Conservation (phyloP, 1,140 invertebrate species). For the Vanessa tameamea region DNA sequence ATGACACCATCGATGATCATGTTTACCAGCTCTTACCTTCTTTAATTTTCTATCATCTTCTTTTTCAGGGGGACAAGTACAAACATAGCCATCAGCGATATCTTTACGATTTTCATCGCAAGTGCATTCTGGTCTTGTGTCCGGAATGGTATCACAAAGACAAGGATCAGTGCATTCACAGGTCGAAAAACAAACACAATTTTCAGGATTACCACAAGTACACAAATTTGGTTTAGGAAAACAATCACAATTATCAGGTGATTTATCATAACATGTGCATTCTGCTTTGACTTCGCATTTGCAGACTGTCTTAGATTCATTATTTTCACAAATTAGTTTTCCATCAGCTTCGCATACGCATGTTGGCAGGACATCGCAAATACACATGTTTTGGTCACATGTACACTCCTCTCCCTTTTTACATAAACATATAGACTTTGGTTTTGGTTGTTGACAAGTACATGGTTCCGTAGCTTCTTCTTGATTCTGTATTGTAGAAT, state of each 20-base stretch:
- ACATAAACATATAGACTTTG: slow-evolving; percentile 52
- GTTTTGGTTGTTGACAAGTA: slow-evolving; percentile 55
- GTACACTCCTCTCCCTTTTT: slow-evolving; percentile 55
- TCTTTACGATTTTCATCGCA: slow-evolving; percentile 49
- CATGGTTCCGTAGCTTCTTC: slow-evolving; percentile 42
- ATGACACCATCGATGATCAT: slow-evolving; percentile 70
- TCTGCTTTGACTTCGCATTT: slow-evolving; percentile 44
- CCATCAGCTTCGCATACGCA: slow-evolving; percentile 53
- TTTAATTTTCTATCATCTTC: slow-evolving; percentile 51
- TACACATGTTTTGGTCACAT: slow-evolving; percentile 52
- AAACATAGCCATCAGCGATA: slow-evolving; percentile 40
- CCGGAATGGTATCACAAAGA: slow-evolving; percentile 54
- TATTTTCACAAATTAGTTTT: slow-evolving; percentile 43
- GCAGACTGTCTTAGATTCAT: slow-evolving; percentile 56
- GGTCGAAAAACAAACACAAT: slow-evolving; percentile 60
- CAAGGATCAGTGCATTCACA: slow-evolving; percentile 63
- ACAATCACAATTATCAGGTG: slow-evolving; percentile 51
- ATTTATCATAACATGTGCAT: slow-evolving; percentile 54
- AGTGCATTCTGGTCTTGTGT: slow-evolving; percentile 50
- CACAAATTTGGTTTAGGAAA: slow-evolving; percentile 53
- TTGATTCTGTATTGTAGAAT: slow-evolving; percentile 3
- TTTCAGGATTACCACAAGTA: slow-evolving; percentile 61
- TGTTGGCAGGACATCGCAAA: slow-evolving; percentile 55
- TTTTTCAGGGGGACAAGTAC: slow-evolving; percentile 50
- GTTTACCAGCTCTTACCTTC: slow-evolving; percentile 61